phyloP scores from a whole-genome alignment of 2,888 invertebrate species.

The Catonia carolina region DNA sequence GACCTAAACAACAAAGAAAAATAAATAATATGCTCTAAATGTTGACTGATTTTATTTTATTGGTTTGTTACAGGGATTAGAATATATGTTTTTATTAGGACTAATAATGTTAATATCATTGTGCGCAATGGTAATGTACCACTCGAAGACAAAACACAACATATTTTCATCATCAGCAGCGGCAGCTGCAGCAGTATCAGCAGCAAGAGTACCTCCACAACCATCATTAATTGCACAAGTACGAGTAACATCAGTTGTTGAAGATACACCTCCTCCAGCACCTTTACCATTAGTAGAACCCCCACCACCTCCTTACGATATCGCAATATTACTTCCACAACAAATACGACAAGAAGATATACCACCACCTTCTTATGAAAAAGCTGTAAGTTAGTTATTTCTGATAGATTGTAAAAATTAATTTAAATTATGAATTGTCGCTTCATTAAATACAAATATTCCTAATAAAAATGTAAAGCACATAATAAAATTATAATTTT shows the following conservation, averaged over 20 bases:
- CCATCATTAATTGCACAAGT: constrained; percentile 36
- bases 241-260: constrained; percentile 41
- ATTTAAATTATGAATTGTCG: too few relatives aligned
- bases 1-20: too few relatives aligned
- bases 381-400: constrained; percentile 47
- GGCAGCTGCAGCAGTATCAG: constrained; percentile 29
- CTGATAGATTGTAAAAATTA: too few relatives aligned
- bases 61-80: too few relatives aligned
- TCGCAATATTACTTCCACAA: constrained; percentile 67
- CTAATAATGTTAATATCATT: background rate
- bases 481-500: too few relatives aligned
- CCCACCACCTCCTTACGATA: constrained; percentile 75
- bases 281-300: constrained; percentile 38
- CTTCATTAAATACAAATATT: too few relatives aligned
- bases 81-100: too few relatives aligned
- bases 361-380: constrained; percentile 68
- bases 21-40: too few relatives aligned
- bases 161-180: constrained; percentile 37
- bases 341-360: constrained; percentile 47
- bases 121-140: background rate
- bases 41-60: too few relatives aligned
- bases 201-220: constrained; percentile 37
- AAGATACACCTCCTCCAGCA: constrained; percentile 35
- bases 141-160: background rate
- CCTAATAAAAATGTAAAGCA: too few relatives aligned